Evolutionary conservation across 1,140 invertebrate species (phyloP).

Genomic region (Euwallacea fornicatus): DNA sequence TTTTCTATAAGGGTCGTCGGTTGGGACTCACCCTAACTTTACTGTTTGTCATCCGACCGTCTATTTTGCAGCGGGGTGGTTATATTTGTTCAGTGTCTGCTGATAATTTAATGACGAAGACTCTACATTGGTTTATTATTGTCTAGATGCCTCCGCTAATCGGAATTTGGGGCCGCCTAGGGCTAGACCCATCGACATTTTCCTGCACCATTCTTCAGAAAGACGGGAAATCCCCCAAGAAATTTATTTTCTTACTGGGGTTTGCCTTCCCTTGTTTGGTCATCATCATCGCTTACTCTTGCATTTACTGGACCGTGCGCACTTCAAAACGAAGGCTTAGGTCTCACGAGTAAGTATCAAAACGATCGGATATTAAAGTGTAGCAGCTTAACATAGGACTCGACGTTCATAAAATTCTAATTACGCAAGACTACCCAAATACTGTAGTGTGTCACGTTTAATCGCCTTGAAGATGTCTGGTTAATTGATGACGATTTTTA

Average conservation of each 20-base stretch:
- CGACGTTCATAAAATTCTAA: slow-evolving; percentile 2
- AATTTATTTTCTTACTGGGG: slow-evolving; percentile 79
- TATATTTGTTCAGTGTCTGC: slow-evolving; percentile 1
- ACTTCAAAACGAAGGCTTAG: slow-evolving; percentile 70
- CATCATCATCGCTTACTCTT: slow-evolving; percentile 81
- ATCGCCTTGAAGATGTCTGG: background rate
- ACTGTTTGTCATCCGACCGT: slow-evolving; percentile 10
- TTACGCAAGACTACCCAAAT: slow-evolving; percentile 19
- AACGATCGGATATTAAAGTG: background rate
- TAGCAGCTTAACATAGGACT: background rate
- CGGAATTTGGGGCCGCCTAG: slow-evolving; percentile 80
- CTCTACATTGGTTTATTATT: background rate
- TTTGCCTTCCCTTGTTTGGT: slow-evolving; percentile 80
- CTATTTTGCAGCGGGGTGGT: background rate
- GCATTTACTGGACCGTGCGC: slow-evolving; percentile 80
- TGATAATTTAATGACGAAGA: background rate
- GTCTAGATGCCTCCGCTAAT: slow-evolving; percentile 74
- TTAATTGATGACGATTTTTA: background rate
- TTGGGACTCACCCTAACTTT: slow-evolving; percentile 27
- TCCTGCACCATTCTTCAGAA: slow-evolving; percentile 84
- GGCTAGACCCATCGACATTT: slow-evolving; percentile 74
- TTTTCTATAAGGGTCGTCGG: slow-evolving; percentile 8
- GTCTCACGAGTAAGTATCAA: slow-evolving; percentile 60
- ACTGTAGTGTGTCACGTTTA: slow-evolving; percentile 4
- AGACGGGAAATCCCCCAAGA: slow-evolving; percentile 78